These are phyloP conservation scores for Malurus cyaneus DNA, from an alignment of 2,113 vertebrate species.

Conservation along the genomic window DNA sequence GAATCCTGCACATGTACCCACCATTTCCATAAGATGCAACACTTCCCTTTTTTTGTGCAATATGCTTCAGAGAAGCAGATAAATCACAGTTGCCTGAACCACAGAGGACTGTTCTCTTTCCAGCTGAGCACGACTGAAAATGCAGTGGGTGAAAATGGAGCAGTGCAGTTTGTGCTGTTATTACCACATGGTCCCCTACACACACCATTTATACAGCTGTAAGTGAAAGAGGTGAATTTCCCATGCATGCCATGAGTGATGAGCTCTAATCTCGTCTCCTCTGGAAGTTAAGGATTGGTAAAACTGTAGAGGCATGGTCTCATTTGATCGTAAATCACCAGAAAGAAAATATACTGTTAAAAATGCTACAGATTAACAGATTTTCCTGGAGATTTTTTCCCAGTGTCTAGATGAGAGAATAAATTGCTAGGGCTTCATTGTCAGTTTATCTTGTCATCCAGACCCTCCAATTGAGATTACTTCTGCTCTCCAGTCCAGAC, in stretches of 20 bases:
- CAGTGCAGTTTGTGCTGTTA: background rate
- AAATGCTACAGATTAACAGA: conserved; percentile 43
- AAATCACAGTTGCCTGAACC: background rate
- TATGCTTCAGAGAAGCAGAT: background rate
- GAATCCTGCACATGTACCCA: background rate
- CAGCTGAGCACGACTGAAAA: background rate
- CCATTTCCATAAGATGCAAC: background rate
- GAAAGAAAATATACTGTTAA: conserved; percentile 23
- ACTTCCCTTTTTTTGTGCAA: background rate
- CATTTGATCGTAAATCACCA: background rate
- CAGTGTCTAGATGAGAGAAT: conserved; percentile 15
- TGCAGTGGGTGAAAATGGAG: background rate
- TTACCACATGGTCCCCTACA: background rate
- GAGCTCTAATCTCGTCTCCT: background rate
- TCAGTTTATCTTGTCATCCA: conserved; percentile 47
- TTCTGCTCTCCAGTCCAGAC: conserved; percentile 40
- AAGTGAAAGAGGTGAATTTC: background rate
- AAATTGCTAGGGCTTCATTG: conserved; percentile 28
- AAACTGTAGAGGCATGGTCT: background rate
- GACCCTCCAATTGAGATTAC: conserved; percentile 53
- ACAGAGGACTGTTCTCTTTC: background rate
- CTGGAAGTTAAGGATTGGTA: background rate
- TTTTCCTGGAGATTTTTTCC: conserved; percentile 8
- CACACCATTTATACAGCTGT: background rate
- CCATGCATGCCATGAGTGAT: background rate